These are phyloP conservation scores for Fragum whitleyi DNA, from an alignment of 2,888 invertebrate species.

Conservation along the genomic window DNA sequence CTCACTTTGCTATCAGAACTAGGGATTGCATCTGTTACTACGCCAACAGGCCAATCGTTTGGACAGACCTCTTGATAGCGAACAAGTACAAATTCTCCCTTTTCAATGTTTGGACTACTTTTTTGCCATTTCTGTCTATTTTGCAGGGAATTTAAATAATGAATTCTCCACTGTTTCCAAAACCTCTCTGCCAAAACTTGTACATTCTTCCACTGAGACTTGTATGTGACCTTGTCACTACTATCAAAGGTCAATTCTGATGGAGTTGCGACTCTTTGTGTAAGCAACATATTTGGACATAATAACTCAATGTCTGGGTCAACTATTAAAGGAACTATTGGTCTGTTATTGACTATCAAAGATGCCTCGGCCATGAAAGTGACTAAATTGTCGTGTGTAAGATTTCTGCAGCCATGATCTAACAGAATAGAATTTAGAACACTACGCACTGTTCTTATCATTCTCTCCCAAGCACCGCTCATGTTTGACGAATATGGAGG, in stretches of 20 bases:
- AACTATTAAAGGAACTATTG: conserved; percentile 30
- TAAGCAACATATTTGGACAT: conserved; percentile 29
- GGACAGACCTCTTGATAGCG: conserved; percentile 32
- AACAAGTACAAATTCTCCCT: conserved; percentile 56
- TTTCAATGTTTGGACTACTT: conserved; percentile 33
- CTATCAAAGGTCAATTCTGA: background rate
- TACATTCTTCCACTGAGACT: conserved; percentile 50
- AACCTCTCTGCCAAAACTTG: conserved; percentile 51
- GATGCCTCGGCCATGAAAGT: conserved; percentile 56
- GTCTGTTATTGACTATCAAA: conserved; percentile 52
- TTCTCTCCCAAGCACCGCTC: conserved; percentile 48
- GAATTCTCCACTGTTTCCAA: conserved; percentile 50
- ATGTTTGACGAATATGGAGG: conserved; percentile 40
- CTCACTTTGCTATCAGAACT: conserved; percentile 47
- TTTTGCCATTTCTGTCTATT: conserved; percentile 47
- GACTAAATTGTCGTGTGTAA: conserved; percentile 53
- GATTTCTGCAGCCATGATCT: background rate
- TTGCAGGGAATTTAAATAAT: conserved; percentile 49
- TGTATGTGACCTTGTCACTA: conserved; percentile 48
- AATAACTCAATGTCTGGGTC: conserved; percentile 33
- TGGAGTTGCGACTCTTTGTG: conserved; percentile 22
- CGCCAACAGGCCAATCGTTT: conserved; percentile 53
- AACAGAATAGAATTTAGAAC: conserved; percentile 43
- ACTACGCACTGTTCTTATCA: conserved; percentile 38
- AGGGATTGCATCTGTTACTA: conserved; percentile 37